Conservation (phyloP, 2,113 vertebrate species). For the Grammomys dolichurus region DNA sequence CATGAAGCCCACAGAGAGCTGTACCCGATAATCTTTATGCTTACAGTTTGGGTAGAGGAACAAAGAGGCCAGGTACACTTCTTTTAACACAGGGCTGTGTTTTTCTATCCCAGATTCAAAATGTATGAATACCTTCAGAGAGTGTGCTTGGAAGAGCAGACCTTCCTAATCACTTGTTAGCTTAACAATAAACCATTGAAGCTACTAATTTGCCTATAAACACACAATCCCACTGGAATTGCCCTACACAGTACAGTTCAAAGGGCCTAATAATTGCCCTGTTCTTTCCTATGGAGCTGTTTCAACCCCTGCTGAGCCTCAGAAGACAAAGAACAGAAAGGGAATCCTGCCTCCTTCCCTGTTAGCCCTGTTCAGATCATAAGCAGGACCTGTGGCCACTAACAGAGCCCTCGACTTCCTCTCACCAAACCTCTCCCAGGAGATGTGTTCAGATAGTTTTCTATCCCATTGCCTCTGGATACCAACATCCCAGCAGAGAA, state of each 20-base stretch:
- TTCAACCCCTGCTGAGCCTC: slow-evolving; percentile 84
- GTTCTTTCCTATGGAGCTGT: slow-evolving; percentile 76
- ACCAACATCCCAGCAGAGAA: neutral
- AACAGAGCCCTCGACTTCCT: slow-evolving; percentile 46
- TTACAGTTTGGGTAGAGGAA: neutral
- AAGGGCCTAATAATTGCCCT: slow-evolving; percentile 82
- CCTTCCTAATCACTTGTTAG: slow-evolving; percentile 79
- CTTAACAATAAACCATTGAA: slow-evolving; percentile 71
- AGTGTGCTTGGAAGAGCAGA: slow-evolving; percentile 61
- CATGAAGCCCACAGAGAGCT: neutral
- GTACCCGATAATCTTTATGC: neutral
- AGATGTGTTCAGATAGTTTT: neutral
- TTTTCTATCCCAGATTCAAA: slow-evolving; percentile 51
- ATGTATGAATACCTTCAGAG: slow-evolving; percentile 63
- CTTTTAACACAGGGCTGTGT: neutral
- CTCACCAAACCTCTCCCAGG: slow-evolving; percentile 7
- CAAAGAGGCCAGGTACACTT: neutral
- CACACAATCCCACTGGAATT: slow-evolving; percentile 74
- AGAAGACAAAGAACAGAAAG: slow-evolving; percentile 80
- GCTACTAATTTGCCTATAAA: slow-evolving; percentile 82
- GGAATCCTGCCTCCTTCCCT: slow-evolving; percentile 60
- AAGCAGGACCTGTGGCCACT: slow-evolving; percentile 53
- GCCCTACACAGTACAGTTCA: slow-evolving; percentile 73
- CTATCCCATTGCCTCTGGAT: neutral
- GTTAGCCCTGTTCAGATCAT: slow-evolving; percentile 65